Conservation (phyloP, 1,140 invertebrate species). For the Druon quercuslanigerum region DNA sequence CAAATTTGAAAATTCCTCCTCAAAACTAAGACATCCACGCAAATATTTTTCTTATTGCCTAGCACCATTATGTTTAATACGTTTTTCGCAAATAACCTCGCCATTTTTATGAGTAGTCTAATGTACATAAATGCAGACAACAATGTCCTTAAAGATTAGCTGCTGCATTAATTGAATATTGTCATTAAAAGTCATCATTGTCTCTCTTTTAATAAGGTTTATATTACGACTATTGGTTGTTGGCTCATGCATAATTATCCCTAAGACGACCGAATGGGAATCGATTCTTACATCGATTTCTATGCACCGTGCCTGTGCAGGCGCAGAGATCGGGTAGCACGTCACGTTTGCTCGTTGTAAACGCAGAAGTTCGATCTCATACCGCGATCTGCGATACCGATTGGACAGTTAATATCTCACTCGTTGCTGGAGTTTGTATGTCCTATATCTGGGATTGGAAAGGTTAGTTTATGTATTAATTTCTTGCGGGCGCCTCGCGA, state of each 20-base stretch:
- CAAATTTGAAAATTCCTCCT: too few relatives aligned
- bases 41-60: too few relatives aligned
- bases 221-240: background rate
- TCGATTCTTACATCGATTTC: slow-evolving; percentile 29
- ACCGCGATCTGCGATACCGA: slow-evolving; percentile 64
- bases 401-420: slow-evolving; percentile 72
- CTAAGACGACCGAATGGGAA: slow-evolving; percentile 1
- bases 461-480: slow-evolving; percentile 66
- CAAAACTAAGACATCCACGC: too few relatives aligned
- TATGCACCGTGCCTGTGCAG: slow-evolving; percentile 23
- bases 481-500: slow-evolving; percentile 57
- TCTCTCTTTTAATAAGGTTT: background rate
- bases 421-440: slow-evolving; percentile 54
- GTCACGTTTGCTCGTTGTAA: slow-evolving; percentile 57
- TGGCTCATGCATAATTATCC: slow-evolving; percentile 27
- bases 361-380: slow-evolving; percentile 59
- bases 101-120: too few relatives aligned
- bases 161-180: background rate
- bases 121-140: too few relatives aligned
- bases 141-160: too few relatives aligned
- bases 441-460: slow-evolving; percentile 58
- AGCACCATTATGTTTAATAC: too few relatives aligned
- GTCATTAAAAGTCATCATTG: background rate
- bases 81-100: too few relatives aligned
- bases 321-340: slow-evolving; percentile 50